These are phyloP conservation scores for Drosophila miranda DNA, from an alignment of 1,140 invertebrate genomes.

Conservation along the genomic window DNA sequence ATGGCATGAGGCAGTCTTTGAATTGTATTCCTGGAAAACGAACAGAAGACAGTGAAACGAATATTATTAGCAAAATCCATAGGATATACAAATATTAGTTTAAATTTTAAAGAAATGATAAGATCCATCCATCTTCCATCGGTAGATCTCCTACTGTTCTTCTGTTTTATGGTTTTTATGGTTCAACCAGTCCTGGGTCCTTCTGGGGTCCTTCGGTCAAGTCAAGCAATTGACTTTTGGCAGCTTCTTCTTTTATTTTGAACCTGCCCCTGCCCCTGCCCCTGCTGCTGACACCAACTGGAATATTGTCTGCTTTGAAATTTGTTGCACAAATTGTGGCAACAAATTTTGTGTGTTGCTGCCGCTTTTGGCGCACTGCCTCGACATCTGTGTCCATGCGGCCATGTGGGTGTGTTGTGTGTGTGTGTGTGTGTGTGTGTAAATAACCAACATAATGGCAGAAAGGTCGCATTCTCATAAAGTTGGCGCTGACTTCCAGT, in stretches of 20 bases:
- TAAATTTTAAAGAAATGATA: neutral
- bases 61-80: too few species aligned
- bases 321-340: constrained; percentile 56
- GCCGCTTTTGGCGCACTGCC: constrained; percentile 29
- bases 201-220: constrained; percentile 20
- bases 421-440: constrained; percentile 32
- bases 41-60: neutral
- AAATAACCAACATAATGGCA: constrained; percentile 57
- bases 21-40: constrained; percentile 73
- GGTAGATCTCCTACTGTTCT: too few species aligned
- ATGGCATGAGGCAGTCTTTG: constrained; percentile 82
- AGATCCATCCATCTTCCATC: too few species aligned
- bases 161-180: neutral
- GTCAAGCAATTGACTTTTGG: constrained; percentile 45
- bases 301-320: constrained; percentile 52
- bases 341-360: constrained; percentile 46
- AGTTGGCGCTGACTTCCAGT: constrained; percentile 55
- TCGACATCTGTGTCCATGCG: constrained; percentile 27
- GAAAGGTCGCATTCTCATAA: constrained; percentile 56
- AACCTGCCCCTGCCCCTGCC: neutral
- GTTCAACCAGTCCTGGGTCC: constrained; percentile 37
- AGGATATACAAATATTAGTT: too few species aligned
- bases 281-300: constrained; percentile 3
- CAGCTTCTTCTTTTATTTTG: constrained; percentile 21
- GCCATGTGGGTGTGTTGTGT: neutral